Conservation (phyloP, 2,888 invertebrate genomes). For the Eupithecia dodoneata region DNA sequence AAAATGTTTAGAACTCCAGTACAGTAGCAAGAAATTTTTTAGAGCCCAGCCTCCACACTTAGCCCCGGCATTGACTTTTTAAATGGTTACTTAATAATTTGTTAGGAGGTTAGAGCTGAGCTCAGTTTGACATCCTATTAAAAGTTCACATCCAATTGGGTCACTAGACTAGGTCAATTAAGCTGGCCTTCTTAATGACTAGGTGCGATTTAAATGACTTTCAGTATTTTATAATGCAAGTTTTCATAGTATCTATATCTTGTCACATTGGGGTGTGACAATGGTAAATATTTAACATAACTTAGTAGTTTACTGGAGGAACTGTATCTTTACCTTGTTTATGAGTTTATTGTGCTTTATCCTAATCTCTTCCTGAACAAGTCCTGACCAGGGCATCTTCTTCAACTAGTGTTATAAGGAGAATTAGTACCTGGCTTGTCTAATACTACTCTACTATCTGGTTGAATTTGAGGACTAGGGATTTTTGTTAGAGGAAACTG, state of each 20-base stretch:
- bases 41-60: neutral
- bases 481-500: neutral
- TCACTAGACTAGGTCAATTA: conserved; percentile 73
- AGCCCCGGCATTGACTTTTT: conserved; percentile 7
- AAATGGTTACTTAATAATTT: conserved; percentile 17
- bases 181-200: conserved; percentile 61
- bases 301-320: neutral
- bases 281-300: neutral
- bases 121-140: conserved; percentile 50
- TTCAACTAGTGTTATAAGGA: neutral
- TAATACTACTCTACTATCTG: too few relatives aligned
- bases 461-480: neutral
- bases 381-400: neutral
- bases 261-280: neutral
- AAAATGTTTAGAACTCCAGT: neutral
- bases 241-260: neutral
- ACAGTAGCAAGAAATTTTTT: too few relatives aligned
- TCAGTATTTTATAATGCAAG: neutral
- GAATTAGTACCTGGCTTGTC: too few relatives aligned
- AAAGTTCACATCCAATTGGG: conserved; percentile 61
- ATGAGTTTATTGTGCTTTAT: neutral
- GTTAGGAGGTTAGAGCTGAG: too few relatives aligned
- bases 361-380: neutral
- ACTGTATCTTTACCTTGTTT: neutral
- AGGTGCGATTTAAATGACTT: conserved; percentile 19